Evolutionary conservation across 2,113 vertebrate species (phyloP).

Genomic region (Phaethon lepturus): DNA sequence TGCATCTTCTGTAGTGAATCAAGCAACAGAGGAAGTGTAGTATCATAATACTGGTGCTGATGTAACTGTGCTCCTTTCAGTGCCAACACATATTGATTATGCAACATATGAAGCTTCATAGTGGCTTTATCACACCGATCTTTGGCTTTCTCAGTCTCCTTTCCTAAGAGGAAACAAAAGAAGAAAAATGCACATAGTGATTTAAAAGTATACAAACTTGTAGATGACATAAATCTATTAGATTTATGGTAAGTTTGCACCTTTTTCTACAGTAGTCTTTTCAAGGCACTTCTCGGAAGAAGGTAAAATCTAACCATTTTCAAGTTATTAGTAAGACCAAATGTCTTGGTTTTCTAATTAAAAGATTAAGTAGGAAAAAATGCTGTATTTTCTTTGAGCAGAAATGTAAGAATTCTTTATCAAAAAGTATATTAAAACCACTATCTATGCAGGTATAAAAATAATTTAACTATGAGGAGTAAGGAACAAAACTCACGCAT

Average conservation of each 20-base stretch:
- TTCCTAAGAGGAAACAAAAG: slow-evolving; percentile 74
- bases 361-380: background rate
- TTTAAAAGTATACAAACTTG: background rate
- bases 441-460: background rate
- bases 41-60: slow-evolving; percentile 89
- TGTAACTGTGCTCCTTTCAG: slow-evolving; percentile 91
- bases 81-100: slow-evolving; percentile 95
- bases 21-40: slow-evolving; percentile 86
- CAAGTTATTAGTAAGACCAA: background rate
- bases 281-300: background rate
- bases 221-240: background rate
- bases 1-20: slow-evolving; percentile 96
- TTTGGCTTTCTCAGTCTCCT: slow-evolving; percentile 91
- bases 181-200: background rate
- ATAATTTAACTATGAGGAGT: background rate
- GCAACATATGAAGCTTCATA: slow-evolving; percentile 92
- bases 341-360: background rate
- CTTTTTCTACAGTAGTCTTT: background rate
- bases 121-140: slow-evolving; percentile 96
- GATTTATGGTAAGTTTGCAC: background rate
- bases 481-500: background rate
- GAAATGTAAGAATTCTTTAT: background rate
- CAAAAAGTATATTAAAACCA: background rate
- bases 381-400: background rate
- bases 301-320: background rate